Conservation (phyloP, 2,797 vertebrate genomes). For the Etheostoma nigrum region DNA sequence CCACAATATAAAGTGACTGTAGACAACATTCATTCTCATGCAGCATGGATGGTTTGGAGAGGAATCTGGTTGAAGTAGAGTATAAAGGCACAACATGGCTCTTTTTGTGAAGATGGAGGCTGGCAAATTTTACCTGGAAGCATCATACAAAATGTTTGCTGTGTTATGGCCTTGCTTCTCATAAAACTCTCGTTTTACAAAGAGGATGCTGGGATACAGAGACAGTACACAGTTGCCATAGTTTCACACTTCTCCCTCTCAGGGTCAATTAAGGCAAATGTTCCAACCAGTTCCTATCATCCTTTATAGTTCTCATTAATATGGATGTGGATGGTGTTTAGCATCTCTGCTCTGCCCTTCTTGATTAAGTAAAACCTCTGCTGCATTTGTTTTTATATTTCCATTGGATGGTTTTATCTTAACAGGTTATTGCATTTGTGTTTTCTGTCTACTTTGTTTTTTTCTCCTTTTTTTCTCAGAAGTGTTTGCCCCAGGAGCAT, state of each 20-base stretch:
- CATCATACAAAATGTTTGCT: constrained; percentile 27
- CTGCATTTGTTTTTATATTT: background rate
- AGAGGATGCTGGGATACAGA: constrained; percentile 61
- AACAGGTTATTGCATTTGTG: background rate
- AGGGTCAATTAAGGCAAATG: constrained; percentile 60
- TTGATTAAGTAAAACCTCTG: constrained; percentile 9
- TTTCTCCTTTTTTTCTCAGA: background rate
- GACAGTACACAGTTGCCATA: constrained; percentile 79
- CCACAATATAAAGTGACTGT: constrained; percentile 36
- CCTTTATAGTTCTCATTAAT: constrained; percentile 57
- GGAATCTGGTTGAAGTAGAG: constrained; percentile 34
- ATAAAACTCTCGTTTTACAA: constrained; percentile 45
- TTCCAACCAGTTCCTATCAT: constrained; percentile 51
- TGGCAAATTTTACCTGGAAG: constrained; percentile 58
- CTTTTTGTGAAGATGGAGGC: constrained; percentile 32
- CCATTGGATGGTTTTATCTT: background rate
- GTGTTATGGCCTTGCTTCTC: constrained; percentile 49
- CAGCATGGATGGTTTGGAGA: constrained; percentile 7
- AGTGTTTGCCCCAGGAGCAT: background rate
- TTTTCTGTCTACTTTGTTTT: background rate
- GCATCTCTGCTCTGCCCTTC: constrained; percentile 9
- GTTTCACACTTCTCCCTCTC: constrained; percentile 69
- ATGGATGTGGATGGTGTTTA: constrained; percentile 47
- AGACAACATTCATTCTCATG: constrained; percentile 5
- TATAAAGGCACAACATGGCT: constrained; percentile 27